These are phyloP conservation scores for Leptopilina drosophilae DNA, from an alignment of 2,888 invertebrate species.

Conservation along the genomic window DNA sequence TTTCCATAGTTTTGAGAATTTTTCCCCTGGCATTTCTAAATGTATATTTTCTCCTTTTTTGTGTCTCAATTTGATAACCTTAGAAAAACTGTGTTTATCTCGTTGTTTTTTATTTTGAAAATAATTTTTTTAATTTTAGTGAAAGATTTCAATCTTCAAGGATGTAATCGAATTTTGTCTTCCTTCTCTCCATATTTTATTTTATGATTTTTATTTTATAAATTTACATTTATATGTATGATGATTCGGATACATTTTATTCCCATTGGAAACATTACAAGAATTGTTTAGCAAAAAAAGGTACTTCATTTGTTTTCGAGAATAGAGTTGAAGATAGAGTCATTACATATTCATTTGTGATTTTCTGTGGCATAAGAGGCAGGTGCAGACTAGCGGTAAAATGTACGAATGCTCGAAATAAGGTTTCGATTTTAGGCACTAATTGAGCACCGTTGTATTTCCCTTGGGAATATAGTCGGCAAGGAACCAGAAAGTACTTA, in stretches of 20 bases:
- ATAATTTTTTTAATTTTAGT: too few relatives aligned
- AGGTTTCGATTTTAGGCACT: slow-evolving; percentile 74
- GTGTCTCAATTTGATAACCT: too few relatives aligned
- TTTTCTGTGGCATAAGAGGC: slow-evolving; percentile 58
- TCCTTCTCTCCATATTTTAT: not conserved
- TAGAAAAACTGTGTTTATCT: too few relatives aligned
- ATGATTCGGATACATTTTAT: slow-evolving; percentile 13
- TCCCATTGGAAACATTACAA: not conserved
- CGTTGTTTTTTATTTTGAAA: too few relatives aligned
- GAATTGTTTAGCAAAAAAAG: slow-evolving; percentile 43
- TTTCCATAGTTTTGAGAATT: too few relatives aligned
- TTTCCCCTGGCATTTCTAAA: too few relatives aligned
- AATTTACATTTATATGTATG: slow-evolving; percentile 14
- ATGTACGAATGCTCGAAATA: slow-evolving; percentile 67
- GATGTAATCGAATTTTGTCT: not conserved
- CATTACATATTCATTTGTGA: slow-evolving; percentile 75
- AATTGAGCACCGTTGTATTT: slow-evolving; percentile 72
- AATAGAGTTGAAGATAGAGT: slow-evolving; percentile 18
- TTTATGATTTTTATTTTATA: not conserved
- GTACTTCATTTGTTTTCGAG: slow-evolving; percentile 31
- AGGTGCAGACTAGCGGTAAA: slow-evolving; percentile 39
- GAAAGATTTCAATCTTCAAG: too few relatives aligned
- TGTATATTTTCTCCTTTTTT: too few relatives aligned
- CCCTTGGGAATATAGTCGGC: slow-evolving; percentile 69
- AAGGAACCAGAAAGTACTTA: slow-evolving; percentile 57